phyloP scores from a whole-genome alignment of 2,797 vertebrate genomes.

The Sciurus vulgaris region DNA sequence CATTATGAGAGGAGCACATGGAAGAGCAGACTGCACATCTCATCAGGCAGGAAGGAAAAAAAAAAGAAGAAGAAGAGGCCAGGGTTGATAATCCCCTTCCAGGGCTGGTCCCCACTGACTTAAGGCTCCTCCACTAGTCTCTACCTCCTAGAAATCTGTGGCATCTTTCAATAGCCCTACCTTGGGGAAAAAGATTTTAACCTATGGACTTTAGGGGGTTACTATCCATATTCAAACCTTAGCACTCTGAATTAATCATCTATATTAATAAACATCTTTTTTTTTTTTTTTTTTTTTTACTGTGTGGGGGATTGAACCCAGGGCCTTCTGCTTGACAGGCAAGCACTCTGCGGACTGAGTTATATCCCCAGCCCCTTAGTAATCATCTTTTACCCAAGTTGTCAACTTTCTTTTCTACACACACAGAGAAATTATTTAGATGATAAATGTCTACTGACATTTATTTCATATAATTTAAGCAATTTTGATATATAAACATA shows the following conservation, averaged over 20 bases:
- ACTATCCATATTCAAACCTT: background rate
- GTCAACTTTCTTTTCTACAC: background rate
- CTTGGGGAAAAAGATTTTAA: background rate
- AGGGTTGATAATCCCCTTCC: too few species aligned
- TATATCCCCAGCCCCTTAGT: too few species aligned
- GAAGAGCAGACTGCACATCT: background rate
- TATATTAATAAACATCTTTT: slow-evolving; percentile 19
- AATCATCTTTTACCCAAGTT: background rate
- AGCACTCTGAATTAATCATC: background rate
- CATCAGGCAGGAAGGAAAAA: background rate
- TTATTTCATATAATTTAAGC: slow-evolving; percentile 26
- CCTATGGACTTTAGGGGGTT: background rate
- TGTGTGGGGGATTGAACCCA: too few species aligned
- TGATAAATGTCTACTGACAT: background rate
- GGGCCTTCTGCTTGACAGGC: too few species aligned
- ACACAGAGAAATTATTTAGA: background rate
- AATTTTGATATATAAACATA: background rate
- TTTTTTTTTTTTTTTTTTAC: too few species aligned
- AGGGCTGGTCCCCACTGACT: too few species aligned
- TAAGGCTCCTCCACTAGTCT: background rate
- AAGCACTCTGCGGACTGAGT: too few species aligned
- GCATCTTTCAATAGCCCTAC: too few species aligned
- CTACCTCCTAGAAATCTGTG: too few species aligned
- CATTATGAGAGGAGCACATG: background rate
- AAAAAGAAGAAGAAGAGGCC: background rate